phyloP scores from a whole-genome alignment of 2,888 invertebrate genomes.

The Eupeodes latifasciatus region DNA sequence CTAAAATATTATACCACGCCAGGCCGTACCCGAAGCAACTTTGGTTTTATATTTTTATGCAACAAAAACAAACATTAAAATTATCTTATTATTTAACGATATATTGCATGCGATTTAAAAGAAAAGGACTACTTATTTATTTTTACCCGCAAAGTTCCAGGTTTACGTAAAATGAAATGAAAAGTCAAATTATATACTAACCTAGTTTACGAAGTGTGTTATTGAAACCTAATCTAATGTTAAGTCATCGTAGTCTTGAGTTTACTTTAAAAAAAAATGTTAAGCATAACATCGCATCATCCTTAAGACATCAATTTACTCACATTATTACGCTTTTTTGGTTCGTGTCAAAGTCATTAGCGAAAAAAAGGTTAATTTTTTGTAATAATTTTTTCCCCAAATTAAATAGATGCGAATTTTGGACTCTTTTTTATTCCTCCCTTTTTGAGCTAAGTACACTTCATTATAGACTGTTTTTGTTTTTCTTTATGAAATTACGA shows the following conservation, averaged over 20 bases:
- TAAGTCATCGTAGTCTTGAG: constrained; percentile 17
- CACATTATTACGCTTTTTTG: constrained; percentile 16
- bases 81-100: constrained; percentile 17
- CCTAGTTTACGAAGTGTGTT: constrained; percentile 18
- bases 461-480: background rate
- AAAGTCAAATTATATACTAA: background rate
- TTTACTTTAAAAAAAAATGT: background rate
- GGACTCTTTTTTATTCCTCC: constrained; percentile 33
- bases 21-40: constrained; percentile 1
- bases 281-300: background rate
- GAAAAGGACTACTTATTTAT: constrained; percentile 13
- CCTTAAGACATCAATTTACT: constrained; percentile 25
- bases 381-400: constrained; percentile 26
- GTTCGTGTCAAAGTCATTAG: constrained; percentile 55
- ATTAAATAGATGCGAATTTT: constrained; percentile 37
- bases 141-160: background rate
- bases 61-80: constrained; percentile 18
- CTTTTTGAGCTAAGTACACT: constrained; percentile 12
- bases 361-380: constrained; percentile 62
- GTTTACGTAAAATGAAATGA: constrained; percentile 18
- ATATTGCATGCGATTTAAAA: too few species aligned
- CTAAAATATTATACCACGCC: too few species aligned
- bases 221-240: constrained; percentile 2
- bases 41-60: background rate
- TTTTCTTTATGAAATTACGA: constrained; percentile 13